Base-by-base conservation (phyloP, 2,888 invertebrate species). In the Drosophila planitibia region DNA sequence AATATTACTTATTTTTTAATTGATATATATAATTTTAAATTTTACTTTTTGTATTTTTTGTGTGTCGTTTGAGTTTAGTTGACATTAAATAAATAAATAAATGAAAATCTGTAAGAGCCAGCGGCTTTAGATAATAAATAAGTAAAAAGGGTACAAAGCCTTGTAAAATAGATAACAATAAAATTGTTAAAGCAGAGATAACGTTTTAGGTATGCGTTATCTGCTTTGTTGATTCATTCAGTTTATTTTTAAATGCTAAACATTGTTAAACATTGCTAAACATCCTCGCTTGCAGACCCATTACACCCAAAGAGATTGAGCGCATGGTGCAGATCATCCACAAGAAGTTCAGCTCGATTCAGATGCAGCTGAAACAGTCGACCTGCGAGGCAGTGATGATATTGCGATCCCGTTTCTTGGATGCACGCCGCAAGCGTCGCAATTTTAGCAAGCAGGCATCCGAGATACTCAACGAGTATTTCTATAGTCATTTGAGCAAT, bases 331-430 rank as follows among this genome's bases (percentile, higher is more conserved):
- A 98, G 94, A 99, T 99, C 89, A 99, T 99, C 87, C 98, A 99
- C 94, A 98, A 98, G 95, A 99, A 99, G 94, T 98, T 98, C 95
- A 98, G 98, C 93, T 98, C 98, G 84, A 98, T 98, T 93, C 98
- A 98, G 94, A 98, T 98, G 98, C 99, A 99, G 94, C 95, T 99
- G 91, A 99, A 99, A 94, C 99, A 99, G 95, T 98, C 98, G 90
- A 99, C 99, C 52, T 99, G 99, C 93, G 99, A 99, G 94, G 99
- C 99, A 55, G 99, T 99, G 84, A 99, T 99, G 99, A 99, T 99
- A 85, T 95, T 99, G 79, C 95, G 94, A 92, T 94, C 93, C 91
- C 95, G 96, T 87, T 96, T 96, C 94, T 94, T 96, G 90, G 96
- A 97, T 93, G 96, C 96, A 93, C 94, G 97, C 87, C 96, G 97